phyloP scores from a whole-genome alignment of 1,140 invertebrate genomes.

The Mesaphorura yosii region DNA sequence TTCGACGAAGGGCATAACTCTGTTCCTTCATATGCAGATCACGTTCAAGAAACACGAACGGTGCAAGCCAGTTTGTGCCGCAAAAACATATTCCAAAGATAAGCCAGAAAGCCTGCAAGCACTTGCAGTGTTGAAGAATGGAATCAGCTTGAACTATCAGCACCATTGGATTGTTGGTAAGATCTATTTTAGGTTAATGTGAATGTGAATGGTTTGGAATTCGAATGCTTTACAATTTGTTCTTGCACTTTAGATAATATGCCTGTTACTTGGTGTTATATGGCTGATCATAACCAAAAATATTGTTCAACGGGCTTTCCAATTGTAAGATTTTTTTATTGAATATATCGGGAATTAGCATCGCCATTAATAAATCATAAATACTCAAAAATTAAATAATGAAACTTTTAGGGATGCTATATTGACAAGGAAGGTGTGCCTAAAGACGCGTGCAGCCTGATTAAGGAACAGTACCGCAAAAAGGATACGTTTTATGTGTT shows the following conservation, averaged over 20 bases:
- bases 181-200: constrained; percentile 17
- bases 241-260: constrained; percentile 75
- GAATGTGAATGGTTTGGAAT: too few relatives aligned
- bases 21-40: constrained; percentile 33
- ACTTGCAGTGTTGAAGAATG: constrained; percentile 71
- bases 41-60: constrained; percentile 54
- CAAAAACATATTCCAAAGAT: constrained; percentile 54
- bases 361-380: not conserved
- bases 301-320: constrained; percentile 92
- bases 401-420: too few relatives aligned
- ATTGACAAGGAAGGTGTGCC: constrained; percentile 44
- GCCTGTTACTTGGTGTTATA: constrained; percentile 93
- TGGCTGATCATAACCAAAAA: constrained; percentile 57
- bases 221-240: constrained; percentile 8
- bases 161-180: constrained; percentile 91
- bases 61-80: constrained; percentile 58
- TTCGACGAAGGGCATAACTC: too few relatives aligned
- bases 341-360: not conserved
- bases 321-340: too few relatives aligned
- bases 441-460: constrained; percentile 49
- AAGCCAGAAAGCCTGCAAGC: constrained; percentile 53
- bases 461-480: constrained; percentile 36
- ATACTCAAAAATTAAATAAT: too few relatives aligned
- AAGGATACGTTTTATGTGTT: constrained; percentile 74
- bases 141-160: constrained; percentile 93